Evolutionary conservation across 2,888 invertebrate species (phyloP).

Genomic region (Xestia c-nigrum): DNA sequence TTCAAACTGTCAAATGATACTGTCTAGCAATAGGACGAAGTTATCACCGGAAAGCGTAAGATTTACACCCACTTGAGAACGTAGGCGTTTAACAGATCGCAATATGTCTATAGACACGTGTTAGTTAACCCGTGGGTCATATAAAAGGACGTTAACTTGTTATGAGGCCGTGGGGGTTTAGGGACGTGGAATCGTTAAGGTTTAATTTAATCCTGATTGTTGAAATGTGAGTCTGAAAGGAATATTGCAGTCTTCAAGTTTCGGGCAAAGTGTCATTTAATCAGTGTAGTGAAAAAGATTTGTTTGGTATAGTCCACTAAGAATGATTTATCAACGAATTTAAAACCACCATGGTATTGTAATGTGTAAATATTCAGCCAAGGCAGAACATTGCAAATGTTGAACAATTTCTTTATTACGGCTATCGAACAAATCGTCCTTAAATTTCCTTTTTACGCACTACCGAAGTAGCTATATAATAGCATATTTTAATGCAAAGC

Average conservation of each 20-base stretch:
- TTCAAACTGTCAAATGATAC: conserved; percentile 51
- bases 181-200: neutral
- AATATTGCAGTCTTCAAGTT: neutral
- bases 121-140: conserved; percentile 42
- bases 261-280: neutral
- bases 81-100: conserved; percentile 43
- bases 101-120: conserved; percentile 33
- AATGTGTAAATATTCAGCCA: neutral
- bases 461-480: neutral
- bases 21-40: conserved; percentile 40
- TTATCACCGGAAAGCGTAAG: conserved; percentile 46
- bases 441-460: neutral
- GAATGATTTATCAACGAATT: neutral
- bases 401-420: neutral
- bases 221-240: neutral
- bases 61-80: conserved; percentile 43
- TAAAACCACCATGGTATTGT: neutral
- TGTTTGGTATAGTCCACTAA: neutral
- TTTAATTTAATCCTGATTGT: neutral
- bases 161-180: neutral
- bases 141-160: conserved; percentile 3
- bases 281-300: neutral
- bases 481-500: neutral
- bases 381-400: neutral
- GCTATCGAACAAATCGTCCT: neutral